Evolutionary conservation across 2,888 invertebrate genomes (phyloP).

Genomic region (Drosophila recens): DNA sequence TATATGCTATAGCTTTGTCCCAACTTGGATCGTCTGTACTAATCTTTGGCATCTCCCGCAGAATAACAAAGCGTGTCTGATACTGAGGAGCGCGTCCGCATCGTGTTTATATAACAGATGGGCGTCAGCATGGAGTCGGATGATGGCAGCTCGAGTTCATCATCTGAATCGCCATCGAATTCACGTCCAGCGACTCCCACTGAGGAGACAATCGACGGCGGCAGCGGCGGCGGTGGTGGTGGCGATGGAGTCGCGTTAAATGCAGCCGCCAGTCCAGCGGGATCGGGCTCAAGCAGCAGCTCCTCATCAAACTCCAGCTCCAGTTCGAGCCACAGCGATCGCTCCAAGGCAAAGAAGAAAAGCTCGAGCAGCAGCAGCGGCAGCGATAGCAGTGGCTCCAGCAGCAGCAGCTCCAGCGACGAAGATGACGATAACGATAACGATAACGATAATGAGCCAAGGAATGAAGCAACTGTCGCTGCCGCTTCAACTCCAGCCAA

Average conservation of each 20-base stretch:
- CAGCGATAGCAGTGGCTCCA: conserved; percentile 51
- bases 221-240: conserved; percentile 6
- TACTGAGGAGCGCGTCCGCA: conserved; percentile 3
- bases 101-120: conserved; percentile 17
- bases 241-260: conserved; percentile 6
- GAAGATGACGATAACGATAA: conserved; percentile 52
- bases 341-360: conserved; percentile 59
- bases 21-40: conserved; percentile 9
- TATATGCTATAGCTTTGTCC: conserved; percentile 1
- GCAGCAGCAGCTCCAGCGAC: conserved; percentile 76
- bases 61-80: conserved; percentile 20
- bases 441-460: conserved; percentile 33
- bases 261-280: conserved; percentile 11
- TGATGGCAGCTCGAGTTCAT: conserved; percentile 84
- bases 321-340: conserved; percentile 67
- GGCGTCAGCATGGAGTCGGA: conserved; percentile 80
- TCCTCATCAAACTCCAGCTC: conserved; percentile 79
- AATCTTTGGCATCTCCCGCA: conserved; percentile 49
- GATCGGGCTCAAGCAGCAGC: conserved; percentile 50
- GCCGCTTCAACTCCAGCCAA: not conserved
- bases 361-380: conserved; percentile 72
- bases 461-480: not conserved
- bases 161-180: conserved; percentile 86
- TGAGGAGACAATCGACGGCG: conserved; percentile 53
- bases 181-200: conserved; percentile 73